Base-by-base conservation (phyloP, 64 coral and sea anemone species). In the Stichodactyla mertensii region DNA sequence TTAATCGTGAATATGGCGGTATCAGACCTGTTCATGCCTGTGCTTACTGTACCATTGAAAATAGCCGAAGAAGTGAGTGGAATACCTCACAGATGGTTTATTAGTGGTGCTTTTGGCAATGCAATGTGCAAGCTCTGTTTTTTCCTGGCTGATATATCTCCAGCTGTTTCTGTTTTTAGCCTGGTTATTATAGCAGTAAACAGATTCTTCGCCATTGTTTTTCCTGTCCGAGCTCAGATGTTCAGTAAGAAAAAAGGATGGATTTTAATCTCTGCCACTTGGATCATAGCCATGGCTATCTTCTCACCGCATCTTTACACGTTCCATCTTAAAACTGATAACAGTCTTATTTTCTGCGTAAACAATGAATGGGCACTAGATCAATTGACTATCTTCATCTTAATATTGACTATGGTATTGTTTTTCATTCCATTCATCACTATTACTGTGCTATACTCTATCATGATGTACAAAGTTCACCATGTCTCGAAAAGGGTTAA, bases 1-100 rank as follows among this genome's bases (percentile, higher is more conserved):
- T 19, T 95, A 15, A 95, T 95, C 18, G 89, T 95, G 8, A 95
- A 95, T 70, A 92, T 95, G 93, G 93, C 93, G 4, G 55, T 89
- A 2, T 88, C 89, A 3, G 93, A 95, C 64, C 64, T 95, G 7
- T 16, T 91, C 6, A 53, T 95, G 5, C 87, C 93, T 18, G 22
- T 85, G 4, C 88, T 92, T n/a, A 82, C 77, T 23, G 80, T 92
- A 80, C 89, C 93, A 6, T 28, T 92, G 13, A 58, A 55, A 14
- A 89, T 92, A 1, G 81, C 84, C 36, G 26, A 85, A 22, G 51
- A 85, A 0, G 85, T 70, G 15, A 78, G 23, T 26, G n/a, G 54
- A 22, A 31, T 13, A 1, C 31, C 20, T 24, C 51, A 52, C 4
- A 28, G 85, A 22, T 26, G 60, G 12, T 95, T 81, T 86, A 56